Percentiles rank a stretch among this genome's conserved stretches.
Evolutionary conservation across 2,797 vertebrate genomes (phyloP).

Genomic region (Eleutherodactylus coqui): DNA sequence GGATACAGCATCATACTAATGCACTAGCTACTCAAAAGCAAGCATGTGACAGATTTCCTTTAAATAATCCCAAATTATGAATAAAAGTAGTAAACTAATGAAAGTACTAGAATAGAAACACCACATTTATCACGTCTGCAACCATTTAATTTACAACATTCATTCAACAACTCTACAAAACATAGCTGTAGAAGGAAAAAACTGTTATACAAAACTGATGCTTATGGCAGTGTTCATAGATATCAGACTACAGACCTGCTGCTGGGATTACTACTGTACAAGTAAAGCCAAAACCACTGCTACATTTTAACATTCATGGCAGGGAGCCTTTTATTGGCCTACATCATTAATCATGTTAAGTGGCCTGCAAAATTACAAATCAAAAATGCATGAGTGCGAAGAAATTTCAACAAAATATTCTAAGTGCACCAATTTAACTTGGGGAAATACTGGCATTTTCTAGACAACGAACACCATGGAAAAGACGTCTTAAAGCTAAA

Average conservation of each 20-base stretch:
- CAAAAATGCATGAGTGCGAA: neutral
- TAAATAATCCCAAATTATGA: neutral
- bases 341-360: neutral
- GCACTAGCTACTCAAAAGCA: neutral
- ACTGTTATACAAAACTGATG: neutral
- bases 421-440: neutral
- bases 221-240: conserved; percentile 1
- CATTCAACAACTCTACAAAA: neutral
- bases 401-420: neutral
- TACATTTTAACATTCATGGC: neutral
- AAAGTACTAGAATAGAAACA: neutral
- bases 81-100: neutral
- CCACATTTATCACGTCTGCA: neutral
- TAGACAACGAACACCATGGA: neutral
- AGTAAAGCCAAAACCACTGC: neutral
- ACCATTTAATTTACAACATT: neutral
- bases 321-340: neutral
- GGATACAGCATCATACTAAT: too few relatives aligned
- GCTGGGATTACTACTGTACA: neutral
- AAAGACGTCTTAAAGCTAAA: neutral
- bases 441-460: neutral
- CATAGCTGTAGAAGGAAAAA: neutral
- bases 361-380: neutral
- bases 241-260: neutral
- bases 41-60: neutral